These are phyloP conservation scores for Ifrita kowaldi DNA, from an alignment of 2,113 vertebrate species.

Conservation along the genomic window DNA sequence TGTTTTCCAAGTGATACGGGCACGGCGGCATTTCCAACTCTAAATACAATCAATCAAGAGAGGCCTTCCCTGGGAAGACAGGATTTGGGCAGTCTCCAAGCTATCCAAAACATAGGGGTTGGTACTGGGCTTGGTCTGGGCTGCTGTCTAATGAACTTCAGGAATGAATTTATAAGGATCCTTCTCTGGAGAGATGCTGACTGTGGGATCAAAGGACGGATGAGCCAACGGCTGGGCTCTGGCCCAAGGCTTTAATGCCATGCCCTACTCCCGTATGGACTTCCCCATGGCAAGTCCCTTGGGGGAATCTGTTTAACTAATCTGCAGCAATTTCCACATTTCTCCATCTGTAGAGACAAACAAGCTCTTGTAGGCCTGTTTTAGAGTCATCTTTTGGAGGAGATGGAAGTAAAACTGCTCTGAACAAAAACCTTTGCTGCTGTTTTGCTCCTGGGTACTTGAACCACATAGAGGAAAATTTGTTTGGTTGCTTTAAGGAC, in stretches of 20 bases:
- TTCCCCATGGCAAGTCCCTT: background rate
- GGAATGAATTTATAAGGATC: background rate
- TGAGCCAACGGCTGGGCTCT: background rate
- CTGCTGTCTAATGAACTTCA: background rate
- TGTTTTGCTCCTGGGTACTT: background rate
- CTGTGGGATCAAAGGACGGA: background rate
- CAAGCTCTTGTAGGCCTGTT: background rate
- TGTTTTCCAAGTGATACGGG: background rate
- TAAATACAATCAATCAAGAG: constrained; percentile 55
- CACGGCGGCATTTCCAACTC: background rate
- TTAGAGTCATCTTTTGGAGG: background rate
- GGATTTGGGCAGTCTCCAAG: background rate
- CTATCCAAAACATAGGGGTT: background rate
- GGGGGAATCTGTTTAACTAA: constrained; percentile 10
- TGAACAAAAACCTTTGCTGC: background rate
- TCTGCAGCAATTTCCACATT: background rate
- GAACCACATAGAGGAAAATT: background rate
- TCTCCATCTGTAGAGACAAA: background rate
- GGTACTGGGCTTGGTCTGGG: background rate
- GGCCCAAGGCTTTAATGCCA: background rate
- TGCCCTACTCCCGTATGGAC: background rate
- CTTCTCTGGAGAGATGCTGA: background rate
- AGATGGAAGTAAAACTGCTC: background rate
- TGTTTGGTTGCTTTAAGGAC: background rate
- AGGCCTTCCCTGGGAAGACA: background rate